Conservation (phyloP, 2,113 vertebrate genomes). For the Nerophis ophidion region DNA sequence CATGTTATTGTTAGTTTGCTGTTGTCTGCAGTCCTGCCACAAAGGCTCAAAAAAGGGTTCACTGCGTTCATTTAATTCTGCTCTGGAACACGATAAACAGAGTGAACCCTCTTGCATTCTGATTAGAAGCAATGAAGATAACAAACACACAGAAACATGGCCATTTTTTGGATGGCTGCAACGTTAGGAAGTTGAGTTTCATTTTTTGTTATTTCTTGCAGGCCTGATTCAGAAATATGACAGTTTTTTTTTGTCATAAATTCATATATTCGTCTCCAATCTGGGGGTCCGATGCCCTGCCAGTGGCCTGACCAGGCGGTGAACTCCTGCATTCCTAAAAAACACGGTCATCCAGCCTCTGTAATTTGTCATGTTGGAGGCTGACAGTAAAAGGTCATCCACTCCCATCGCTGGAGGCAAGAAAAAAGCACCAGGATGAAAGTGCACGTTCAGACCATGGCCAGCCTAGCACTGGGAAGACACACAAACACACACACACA, state of each 20-base stretch:
- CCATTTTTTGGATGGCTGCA: no score
- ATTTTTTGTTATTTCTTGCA: no score
- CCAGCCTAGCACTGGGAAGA: slow-evolving; percentile 63
- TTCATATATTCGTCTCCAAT: slow-evolving; percentile 74
- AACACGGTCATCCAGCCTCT: slow-evolving; percentile 74
- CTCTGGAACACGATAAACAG: no score
- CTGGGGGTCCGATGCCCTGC: slow-evolving; percentile 68
- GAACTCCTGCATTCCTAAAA: slow-evolving; percentile 78
- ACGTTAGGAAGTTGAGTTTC: no score
- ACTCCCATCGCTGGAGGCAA: slow-evolving; percentile 76
- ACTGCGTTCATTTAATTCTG: no score
- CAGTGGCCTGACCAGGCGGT: slow-evolving; percentile 74
- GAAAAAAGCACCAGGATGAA: slow-evolving; percentile 75
- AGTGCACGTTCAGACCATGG: slow-evolving; percentile 66
- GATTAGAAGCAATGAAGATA: no score
- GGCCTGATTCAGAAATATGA: no score
- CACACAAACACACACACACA: slow-evolving; percentile 8
- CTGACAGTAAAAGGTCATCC: slow-evolving; percentile 81
- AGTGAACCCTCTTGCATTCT: no score
- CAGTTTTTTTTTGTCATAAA: slow-evolving; percentile 43
- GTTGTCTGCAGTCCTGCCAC: no score
- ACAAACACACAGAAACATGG: no score
- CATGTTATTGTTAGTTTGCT: no score
- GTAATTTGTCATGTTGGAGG: slow-evolving; percentile 78
- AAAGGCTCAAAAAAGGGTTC: no score